Base-by-base conservation (phyloP, 2,113 vertebrate genomes). In the Eulemur rufifrons region DNA sequence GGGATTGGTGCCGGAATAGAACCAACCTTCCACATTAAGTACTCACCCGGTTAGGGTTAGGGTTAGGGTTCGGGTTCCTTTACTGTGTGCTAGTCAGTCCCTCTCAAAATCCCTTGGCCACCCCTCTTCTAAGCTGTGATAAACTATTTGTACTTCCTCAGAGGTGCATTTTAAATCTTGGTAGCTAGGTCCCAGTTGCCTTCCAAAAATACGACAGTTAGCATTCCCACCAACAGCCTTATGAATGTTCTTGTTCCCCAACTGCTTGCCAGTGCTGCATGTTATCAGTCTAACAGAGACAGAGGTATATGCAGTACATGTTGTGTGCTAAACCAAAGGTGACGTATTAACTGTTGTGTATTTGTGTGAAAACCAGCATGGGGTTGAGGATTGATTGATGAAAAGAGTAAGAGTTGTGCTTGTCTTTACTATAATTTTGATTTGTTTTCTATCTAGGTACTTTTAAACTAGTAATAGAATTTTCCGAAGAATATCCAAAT, bases 401-500 rank as follows among this genome's bases (percentile, higher is more conserved):
- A 96, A 27, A 50, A 87, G n/a, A 42, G 77, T 80, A 39, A 66
- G 95, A 86, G 54, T 78, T 74, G 17, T 56, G 34, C 54, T 50
- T 96, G 39, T 91, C 64, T 89, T 96, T 96, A 92, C 54, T 78
- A 39, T 95, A 93, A 95, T 96, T 95, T 95, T 96, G 95, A 68
- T 97, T 97, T 97, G 74, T 98, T 98, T 98, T 32, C 91, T 95
- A 66, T 90, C 93, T 95, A 99, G 99, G 99, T 99, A 99, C 99
- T 73, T 99, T 99, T 99, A 99, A 99, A 98, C 98, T 99, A 98
- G 99, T 99, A 98, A 99, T 99, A 99, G 99, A 99, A 98, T 99
- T 99, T 99, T 99, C 99, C 23, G 99, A 99, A 99, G 99, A 99
- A 98, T 99, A 99, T 98, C 99, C 99, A 96, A 99, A 99, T 98